Evolutionary conservation across 2,113 vertebrate species (phyloP), one percentile per base, ranked within the genome.

Genomic region (Mesembrinibis cayennensis): DNA sequence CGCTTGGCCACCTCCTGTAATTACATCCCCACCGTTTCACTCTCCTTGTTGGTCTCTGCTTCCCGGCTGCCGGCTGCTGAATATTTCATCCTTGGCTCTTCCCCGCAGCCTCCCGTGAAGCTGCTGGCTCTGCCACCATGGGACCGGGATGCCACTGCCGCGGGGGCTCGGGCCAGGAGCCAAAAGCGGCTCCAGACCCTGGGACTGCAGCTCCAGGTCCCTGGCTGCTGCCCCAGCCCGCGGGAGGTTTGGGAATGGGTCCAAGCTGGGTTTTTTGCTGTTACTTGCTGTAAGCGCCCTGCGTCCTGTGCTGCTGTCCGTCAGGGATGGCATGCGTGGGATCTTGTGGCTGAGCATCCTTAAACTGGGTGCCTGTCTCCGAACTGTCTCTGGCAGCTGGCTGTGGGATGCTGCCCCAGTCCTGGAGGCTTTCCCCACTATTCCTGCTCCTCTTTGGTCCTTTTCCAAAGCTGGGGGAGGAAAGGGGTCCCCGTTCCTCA

Each of bases 281-380:
- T 19, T 80, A 56, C 47, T 80, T 29, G 26, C 30, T 3, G 2
- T 5, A 3, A 19, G 29, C 10, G 1, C 67, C 12, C 30, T 3
- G 10, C 29, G 32, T 21, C 29, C 56, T 16, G 23, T 1, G 4
- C 32, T 42, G 32, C 78, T 13, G 2, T 25, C 69, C 17, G 0
- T 44, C 34, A 9, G 52, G 1, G 27, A 18, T 0, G 8, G 13
- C 2, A 0, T 0, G 3, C 2, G 1, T 0, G 2, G 56, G 36
- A 26, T 72, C 38, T 67, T 12, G 6, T 15, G 5, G 17, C 63
- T 25, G 85, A 72, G 89, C 87, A 56, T 59, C 76, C 81, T 81
- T 22, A 6, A 2, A 3, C 5, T 0, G 2, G 6, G 36, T 2
- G 15, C 16, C 20, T 17, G 25, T 7, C 47, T 42, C 66, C 21